Conservation (phyloP, 2,888 invertebrate genomes). For the Lysandra coridon region DNA sequence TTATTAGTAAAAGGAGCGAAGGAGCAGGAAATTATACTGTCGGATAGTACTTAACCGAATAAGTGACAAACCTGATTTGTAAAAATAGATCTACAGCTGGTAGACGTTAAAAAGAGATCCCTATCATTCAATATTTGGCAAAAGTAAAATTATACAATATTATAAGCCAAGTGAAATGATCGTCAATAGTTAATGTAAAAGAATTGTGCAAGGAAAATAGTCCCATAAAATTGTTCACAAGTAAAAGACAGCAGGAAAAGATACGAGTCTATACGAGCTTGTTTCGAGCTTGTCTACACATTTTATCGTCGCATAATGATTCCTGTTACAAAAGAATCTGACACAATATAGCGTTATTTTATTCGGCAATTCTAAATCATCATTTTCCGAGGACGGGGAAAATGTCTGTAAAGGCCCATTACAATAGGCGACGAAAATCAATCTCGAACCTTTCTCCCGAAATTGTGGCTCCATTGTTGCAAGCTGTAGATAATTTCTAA, state of each 20-base stretch:
- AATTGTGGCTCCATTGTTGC: conserved; percentile 4
- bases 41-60: no score
- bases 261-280: background rate
- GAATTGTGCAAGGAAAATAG: background rate
- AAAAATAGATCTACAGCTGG: no score
- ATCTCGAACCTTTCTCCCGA: conserved; percentile 13
- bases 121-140: no score
- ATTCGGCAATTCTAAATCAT: conserved; percentile 1
- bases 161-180: background rate
- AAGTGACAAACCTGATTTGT: no score
- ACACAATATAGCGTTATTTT: conserved; percentile 16
- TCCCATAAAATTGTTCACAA: background rate
- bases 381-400: conserved; percentile 9
- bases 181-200: background rate
- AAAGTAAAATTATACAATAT: no score
- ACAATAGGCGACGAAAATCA: conserved; percentile 17
- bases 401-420: background rate
- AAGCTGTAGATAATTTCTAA: background rate
- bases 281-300: background rate
- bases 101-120: no score
- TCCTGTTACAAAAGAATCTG: conserved; percentile 7
- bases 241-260: background rate
- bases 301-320: background rate
- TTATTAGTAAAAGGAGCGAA: no score
- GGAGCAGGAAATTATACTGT: no score